Evolutionary conservation across 2,113 vertebrate species (phyloP).

Genomic region (Sinocyclocheilus anshuiensis): DNA sequence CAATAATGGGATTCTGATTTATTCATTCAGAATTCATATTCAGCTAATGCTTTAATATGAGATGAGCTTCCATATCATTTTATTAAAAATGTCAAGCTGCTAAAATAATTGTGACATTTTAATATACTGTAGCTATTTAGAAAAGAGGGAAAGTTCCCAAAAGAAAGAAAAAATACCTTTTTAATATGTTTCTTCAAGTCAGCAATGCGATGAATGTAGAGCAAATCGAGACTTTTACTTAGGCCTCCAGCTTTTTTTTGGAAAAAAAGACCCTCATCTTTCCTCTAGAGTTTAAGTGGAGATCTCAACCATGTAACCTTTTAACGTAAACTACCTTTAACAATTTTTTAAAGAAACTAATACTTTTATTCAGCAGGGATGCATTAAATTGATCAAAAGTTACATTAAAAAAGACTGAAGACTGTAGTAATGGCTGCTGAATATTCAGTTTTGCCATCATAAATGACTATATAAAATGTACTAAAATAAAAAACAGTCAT

Average conservation of each 20-base stretch:
- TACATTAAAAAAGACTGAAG: not conserved
- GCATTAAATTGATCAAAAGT: too few species aligned
- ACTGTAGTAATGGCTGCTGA: not conserved
- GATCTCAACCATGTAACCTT: too few species aligned
- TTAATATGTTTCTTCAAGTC: not conserved
- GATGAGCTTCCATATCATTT: not conserved
- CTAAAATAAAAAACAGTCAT: not conserved
- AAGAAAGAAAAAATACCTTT: not conserved
- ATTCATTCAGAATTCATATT: not conserved
- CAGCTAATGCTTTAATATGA: not conserved
- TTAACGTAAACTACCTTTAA: too few species aligned
- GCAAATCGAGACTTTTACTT: too few species aligned
- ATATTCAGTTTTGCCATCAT: not conserved
- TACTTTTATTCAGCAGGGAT: too few species aligned
- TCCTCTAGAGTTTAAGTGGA: too few species aligned
- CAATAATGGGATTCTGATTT: not conserved
- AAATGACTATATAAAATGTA: not conserved
- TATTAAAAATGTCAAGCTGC: too few species aligned
- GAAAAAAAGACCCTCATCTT: too few species aligned
- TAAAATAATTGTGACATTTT: not conserved
- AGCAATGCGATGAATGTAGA: not conserved
- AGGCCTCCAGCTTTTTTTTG: too few species aligned
- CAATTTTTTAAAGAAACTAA: too few species aligned
- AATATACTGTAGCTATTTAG: too few species aligned
- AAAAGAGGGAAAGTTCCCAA: not conserved